Percentiles rank a stretch among this genome's conserved stretches.
Conservation (phyloP, 2,113 vertebrate species). For the Kryptolebias marmoratus region DNA sequence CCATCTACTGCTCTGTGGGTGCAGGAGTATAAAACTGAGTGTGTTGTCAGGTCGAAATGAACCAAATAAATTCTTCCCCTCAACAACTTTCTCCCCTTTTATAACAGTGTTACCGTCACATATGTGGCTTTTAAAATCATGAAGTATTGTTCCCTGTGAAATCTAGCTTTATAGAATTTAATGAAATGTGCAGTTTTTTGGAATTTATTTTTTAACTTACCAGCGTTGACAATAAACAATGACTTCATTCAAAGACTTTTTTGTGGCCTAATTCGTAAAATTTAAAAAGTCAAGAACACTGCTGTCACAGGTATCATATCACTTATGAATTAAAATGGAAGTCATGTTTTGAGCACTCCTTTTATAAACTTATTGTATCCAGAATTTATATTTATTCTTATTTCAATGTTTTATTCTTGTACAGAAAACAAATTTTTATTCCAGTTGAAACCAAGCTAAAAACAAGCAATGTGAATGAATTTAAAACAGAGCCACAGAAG, state of each 20-base stretch:
- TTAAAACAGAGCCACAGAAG: too few species aligned
- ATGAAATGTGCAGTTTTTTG: not conserved
- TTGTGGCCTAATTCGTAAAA: conserved; percentile 1
- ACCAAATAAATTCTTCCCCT: conserved; percentile 37
- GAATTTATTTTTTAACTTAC: conserved; percentile 1
- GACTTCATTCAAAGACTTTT: conserved; percentile 13
- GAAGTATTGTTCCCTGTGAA: conserved; percentile 2
- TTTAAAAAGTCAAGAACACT: not conserved
- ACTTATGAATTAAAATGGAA: not conserved
- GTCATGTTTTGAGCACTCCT: not conserved
- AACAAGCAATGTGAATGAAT: not conserved
- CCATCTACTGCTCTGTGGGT: conserved; percentile 68
- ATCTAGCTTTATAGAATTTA: not conserved
- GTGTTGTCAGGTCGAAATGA: conserved; percentile 58
- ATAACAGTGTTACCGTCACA: not conserved
- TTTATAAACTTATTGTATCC: not conserved
- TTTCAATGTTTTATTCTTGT: not conserved
- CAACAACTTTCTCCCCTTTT: conserved; percentile 4
- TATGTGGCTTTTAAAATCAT: conserved; percentile 4
- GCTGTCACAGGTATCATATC: not conserved
- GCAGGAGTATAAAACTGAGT: conserved; percentile 36
- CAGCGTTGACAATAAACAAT: conserved; percentile 16
- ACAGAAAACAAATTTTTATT: not conserved
- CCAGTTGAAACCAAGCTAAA: not conserved
- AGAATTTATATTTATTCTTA: too few species aligned